Evolutionary conservation across 2,797 vertebrate genomes (phyloP), one percentile per base, ranked within the genome.

Genomic region (Anableps anableps): DNA sequence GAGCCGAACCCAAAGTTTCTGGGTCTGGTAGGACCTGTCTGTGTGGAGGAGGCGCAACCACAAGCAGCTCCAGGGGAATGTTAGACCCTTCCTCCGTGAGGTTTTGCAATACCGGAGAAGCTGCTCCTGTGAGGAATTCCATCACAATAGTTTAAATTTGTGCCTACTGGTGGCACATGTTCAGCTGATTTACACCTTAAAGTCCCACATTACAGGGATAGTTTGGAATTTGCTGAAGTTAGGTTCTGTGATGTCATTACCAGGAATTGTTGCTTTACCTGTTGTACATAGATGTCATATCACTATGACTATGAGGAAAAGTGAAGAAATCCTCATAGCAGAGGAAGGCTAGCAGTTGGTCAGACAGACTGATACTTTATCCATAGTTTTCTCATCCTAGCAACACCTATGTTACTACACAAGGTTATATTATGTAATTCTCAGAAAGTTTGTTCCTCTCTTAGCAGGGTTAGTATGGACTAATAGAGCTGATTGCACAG

Each of bases 1-100:
- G 96, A 74, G 96, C 80, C 9, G 89, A 83, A 71, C 91, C 94
- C 73, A 95, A 90, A 53, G 83, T 82, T 7, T 85, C 64, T 0
- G 76, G n/a, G 5, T 94, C 81, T 66, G 95, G 94, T 58, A 96
- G 88, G 53, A 79, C 43, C 83, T 91, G 96, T 16, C 62, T 94
- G 73, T 85, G 92, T 10, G 91, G 94, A 85, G 91, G 90, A 53
- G 91, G 87, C 6, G 92, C 92, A 50, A 89, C 83, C 31, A 83
- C 38, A 66, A 90, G 23, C 75, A 88, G 55, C 78, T 88, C 83
- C 5, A 91, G 88, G 34, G 82, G 0, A 14, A 48, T 0, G 0
- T 70, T 79, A 0, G 36, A 5, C 34, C 47, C 31, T n/a, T 88
- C 84, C 66, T 77, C 41, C 21, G 64, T 13, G 48, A 83, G 47